These are phyloP conservation scores for Sarcophaga peregrina DNA, from an alignment of 1,140 invertebrate species.

Conservation along the genomic window DNA sequence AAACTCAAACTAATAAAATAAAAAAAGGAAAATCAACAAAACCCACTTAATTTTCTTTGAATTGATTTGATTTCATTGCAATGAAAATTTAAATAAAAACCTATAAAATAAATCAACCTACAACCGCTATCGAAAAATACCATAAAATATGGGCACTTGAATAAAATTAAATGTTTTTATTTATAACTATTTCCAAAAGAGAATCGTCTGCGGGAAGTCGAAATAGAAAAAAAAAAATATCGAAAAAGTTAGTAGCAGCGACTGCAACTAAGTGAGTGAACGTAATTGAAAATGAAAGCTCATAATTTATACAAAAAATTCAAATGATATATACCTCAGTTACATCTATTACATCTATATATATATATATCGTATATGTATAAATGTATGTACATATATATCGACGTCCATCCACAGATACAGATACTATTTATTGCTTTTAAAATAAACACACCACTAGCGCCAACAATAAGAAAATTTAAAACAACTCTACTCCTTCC, in stretches of 20 bases:
- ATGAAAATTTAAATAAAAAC: constrained; percentile 18
- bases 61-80: constrained; percentile 7
- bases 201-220: neutral
- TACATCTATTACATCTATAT: neutral
- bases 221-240: neutral
- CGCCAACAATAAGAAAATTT: neutral
- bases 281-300: constrained; percentile 42
- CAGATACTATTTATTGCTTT: neutral
- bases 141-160: neutral
- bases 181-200: neutral
- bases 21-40: constrained; percentile 14
- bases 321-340: neutral
- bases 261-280: constrained; percentile 14
- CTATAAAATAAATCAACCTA: neutral
- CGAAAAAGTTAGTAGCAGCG: neutral
- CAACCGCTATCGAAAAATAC: neutral
- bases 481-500: neutral
- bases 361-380: too few species aligned
- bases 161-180: constrained; percentile 10
- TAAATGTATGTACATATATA: too few species aligned
- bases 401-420: neutral
- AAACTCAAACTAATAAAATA: neutral
- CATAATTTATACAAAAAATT: constrained; percentile 34
- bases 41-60: neutral
- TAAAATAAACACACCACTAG: neutral